A percentile compares a stretch with the other conserved stretches of the same genome.
These are phyloP conservation scores for Pygocentrus nattereri DNA, from an alignment of 2,797 vertebrate genomes.

Conservation along the genomic window DNA sequence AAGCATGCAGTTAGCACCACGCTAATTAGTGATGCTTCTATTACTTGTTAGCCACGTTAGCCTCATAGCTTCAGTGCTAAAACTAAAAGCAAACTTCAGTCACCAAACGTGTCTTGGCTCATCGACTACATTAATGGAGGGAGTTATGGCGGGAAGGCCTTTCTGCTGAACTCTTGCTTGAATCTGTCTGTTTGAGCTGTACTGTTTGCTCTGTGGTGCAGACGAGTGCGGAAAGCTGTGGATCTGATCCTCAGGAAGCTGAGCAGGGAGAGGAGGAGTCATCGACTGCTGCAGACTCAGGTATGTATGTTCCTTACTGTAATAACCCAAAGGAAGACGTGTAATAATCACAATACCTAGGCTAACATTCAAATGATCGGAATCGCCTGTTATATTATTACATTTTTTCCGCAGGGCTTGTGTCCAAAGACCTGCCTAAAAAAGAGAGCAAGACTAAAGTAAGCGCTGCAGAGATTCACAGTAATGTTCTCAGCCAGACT, in stretches of 20 bases:
- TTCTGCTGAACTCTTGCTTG: too few species aligned
- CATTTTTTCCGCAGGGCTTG: background rate
- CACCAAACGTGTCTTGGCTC: too few species aligned
- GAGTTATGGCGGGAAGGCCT: too few species aligned
- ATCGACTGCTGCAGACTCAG: constrained; percentile 49
- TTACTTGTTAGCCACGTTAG: too few species aligned
- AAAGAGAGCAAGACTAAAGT: constrained; percentile 37
- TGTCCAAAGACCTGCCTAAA: background rate
- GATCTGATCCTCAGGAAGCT: background rate
- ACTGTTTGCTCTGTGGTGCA: constrained; percentile 15
- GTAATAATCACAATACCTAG: background rate
- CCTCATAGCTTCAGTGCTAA: too few species aligned
- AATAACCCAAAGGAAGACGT: background rate
- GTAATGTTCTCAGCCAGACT: too few species aligned
- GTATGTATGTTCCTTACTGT: constrained; percentile 56
- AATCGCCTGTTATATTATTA: too few species aligned
- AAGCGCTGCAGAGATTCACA: background rate
- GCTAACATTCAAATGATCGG: too few species aligned
- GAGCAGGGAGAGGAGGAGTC: constrained; percentile 44
- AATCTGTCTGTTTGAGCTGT: background rate
- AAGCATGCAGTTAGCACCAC: too few species aligned
- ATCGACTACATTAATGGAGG: too few species aligned
- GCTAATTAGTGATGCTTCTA: too few species aligned
- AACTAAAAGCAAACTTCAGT: too few species aligned
- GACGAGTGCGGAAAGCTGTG: constrained; percentile 27